Evolutionary conservation across 2,797 vertebrate genomes (phyloP), one percentile per base, ranked within the genome.

Genomic region (Onychomys torridus): DNA sequence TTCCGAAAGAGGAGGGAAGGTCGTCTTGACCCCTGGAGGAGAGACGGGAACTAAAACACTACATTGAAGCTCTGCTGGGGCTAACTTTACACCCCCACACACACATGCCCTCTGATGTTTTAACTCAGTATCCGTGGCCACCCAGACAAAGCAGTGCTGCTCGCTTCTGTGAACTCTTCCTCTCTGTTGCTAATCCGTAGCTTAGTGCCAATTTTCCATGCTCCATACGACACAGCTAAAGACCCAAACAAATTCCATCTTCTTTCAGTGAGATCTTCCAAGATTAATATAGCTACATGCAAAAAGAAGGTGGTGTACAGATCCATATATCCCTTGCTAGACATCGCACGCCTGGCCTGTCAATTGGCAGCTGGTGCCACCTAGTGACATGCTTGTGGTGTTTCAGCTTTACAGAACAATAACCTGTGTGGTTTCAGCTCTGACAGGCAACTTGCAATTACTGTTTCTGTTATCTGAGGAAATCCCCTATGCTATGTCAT

Each of bases 281-380:
- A 94, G 37, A 71, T 95, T 52, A 77, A 79, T 83, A 76, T 37
- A 52, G 4, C 17, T 59, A 59, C 6, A 23, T n/a, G 90, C 8
- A 76, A 85, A 93, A 88, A 55, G 49, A 78, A 87, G 11, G 32
- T 59, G 78, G 5, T 40, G 9, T 40, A 5, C 43, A n/a, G 40
- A 17, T 25, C 16, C 13, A 16, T 10, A 16, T 10, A 14, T 43
- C n/a, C 69, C 34, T 75, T 67, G 16, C 37, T 46, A 32, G 0
- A 8, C 1, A 5, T 86, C 43, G 0, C 87, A 43, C 0, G 12
- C 29, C 19, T 69, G 57, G 73, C 43, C 78, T 96, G 96, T 98
- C 91, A 84, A 81, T 49, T 97, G 83, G 93, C 59, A 89, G 29
- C 63, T 97, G 52, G 14, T 63, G 97, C 97, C 97, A 98, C 37